phyloP scores from a whole-genome alignment of 2,113 vertebrate species.

The Phaethon lepturus region DNA sequence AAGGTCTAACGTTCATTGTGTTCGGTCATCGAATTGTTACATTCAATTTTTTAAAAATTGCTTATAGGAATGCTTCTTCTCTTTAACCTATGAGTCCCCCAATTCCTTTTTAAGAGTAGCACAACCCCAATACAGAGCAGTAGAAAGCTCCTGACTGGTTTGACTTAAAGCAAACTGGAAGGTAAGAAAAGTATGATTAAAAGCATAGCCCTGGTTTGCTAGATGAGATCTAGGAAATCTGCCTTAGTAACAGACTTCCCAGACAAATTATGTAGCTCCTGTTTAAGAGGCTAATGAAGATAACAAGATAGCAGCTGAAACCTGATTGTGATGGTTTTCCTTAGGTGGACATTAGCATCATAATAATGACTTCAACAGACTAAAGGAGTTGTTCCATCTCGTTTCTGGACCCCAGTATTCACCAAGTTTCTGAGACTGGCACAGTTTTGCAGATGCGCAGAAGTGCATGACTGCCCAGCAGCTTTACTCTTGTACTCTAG shows the following conservation, averaged over 20 bases:
- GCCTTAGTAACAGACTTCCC: not conserved
- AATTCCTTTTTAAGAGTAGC: not conserved
- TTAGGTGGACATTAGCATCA: not conserved
- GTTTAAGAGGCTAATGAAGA: not conserved
- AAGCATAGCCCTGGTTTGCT: not conserved
- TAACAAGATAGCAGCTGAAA: not conserved
- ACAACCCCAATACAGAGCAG: not conserved
- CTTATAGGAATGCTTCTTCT: not conserved
- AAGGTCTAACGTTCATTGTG: not conserved
- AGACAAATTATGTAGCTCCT: not conserved
- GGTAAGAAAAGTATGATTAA: not conserved
- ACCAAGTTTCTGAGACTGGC: not conserved
- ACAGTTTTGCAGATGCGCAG: accelerated
- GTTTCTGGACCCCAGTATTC: not conserved
- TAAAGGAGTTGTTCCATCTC: not conserved
- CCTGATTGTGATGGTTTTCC: not conserved
- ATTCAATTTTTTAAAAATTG: too few species aligned
- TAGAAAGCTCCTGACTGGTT: not conserved
- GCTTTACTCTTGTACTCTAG: not conserved
- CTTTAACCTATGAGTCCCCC: not conserved
- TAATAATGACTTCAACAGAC: not conserved
- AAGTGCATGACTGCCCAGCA: not conserved
- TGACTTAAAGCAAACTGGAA: not conserved
- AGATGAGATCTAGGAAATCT: not conserved
- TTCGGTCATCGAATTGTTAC: not conserved